Evolutionary conservation across 2,113 vertebrate species (phyloP), one percentile per base, ranked within the genome.

Genomic region (Hiodon alosoides): DNA sequence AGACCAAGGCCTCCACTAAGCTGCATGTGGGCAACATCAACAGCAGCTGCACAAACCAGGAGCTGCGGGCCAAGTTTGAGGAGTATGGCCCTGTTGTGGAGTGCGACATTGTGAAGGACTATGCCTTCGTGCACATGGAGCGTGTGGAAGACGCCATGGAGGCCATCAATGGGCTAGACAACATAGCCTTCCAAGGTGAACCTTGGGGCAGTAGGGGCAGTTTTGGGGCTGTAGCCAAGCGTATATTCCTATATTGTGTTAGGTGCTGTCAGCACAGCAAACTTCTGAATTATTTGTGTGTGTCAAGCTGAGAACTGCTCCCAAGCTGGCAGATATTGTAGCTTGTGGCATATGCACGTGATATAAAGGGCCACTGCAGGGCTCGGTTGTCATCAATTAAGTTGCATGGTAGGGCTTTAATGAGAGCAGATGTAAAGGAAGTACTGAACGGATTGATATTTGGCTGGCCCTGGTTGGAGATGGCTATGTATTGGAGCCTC

Each of bases 71-170:
- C 85, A 96, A 94, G 80, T 99, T 98, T 71, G 96, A 99, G 81
- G 95, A 97, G 85, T 98, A 91, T 13, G 97, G 97, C 4, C 76
- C 93, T 0, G 97, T 99, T 71, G 87, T 95, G 47, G 96, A 98
- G 83, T 98, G 96, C 65, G 96, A 98, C 89, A 98, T 98, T 82
- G 95, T 98, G 9, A 98, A 97, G 88, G 97, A 98, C 85, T 98
- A 96, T 73, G 97, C 97, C 60, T 98, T 97, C 78, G 96, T 98
- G 62, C 96, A 98, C 89, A 98, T 98, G 96, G 96, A 97, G 83
- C 85, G 94, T 59, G 94, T 96, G 5, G 96, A 98, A 79, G 96
- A 98, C 46, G 96, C 96, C 0, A 93, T 97, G 80, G 95, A 97
- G 83, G 96, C 94, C 89, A 97, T 98, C 89, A 90, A 92, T 77